phyloP scores from a whole-genome alignment of 2,888 invertebrate genomes.

The Odiellus spinosus region DNA sequence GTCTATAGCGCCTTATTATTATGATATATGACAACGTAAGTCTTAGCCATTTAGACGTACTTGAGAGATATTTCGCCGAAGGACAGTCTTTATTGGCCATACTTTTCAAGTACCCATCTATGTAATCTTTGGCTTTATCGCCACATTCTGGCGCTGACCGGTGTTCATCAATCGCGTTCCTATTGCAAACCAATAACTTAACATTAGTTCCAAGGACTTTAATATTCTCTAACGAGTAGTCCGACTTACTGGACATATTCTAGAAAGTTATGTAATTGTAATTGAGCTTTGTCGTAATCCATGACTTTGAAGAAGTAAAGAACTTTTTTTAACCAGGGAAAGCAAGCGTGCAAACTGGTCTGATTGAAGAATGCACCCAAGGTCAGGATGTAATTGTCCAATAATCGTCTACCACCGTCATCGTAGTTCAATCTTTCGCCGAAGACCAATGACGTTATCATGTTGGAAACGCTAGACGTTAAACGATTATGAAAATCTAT shows the following conservation, averaged over 20 bases:
- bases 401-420: slow-evolving; percentile 12
- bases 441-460: slow-evolving; percentile 19
- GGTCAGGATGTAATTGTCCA: slow-evolving; percentile 10
- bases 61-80: too few species aligned
- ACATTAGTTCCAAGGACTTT: too few species aligned
- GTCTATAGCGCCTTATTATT: too few species aligned
- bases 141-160: too few species aligned
- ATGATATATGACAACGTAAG: too few species aligned
- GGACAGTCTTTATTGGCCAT: too few species aligned
- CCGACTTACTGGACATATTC: slow-evolving; percentile 14
- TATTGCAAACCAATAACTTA: too few species aligned
- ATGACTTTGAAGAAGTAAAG: slow-evolving; percentile 13
- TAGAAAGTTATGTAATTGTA: slow-evolving; percentile 9
- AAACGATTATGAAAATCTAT: slow-evolving; percentile 9
- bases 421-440: slow-evolving; percentile 19
- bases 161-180: too few species aligned
- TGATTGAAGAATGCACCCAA: slow-evolving; percentile 13
- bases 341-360: slow-evolving; percentile 15
- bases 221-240: too few species aligned
- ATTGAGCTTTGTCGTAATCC: slow-evolving; percentile 14
- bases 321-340: slow-evolving; percentile 12
- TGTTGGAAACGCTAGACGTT: slow-evolving; percentile 20
- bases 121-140: too few species aligned
- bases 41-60: too few species aligned
- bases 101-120: too few species aligned